Conservation (phyloP, 2,888 invertebrate genomes). For the Watsonalla cultraria region DNA sequence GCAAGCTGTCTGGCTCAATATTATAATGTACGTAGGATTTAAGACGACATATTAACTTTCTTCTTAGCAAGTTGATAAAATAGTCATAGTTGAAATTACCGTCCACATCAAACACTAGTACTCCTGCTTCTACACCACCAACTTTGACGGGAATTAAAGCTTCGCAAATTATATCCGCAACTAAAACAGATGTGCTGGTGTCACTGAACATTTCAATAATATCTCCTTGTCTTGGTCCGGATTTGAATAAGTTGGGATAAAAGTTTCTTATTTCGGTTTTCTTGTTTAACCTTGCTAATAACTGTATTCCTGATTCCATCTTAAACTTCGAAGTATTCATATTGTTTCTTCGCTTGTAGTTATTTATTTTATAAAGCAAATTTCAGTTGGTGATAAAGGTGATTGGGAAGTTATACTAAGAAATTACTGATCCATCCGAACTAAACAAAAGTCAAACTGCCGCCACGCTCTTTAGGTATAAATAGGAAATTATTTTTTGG, state of each 20-base stretch:
- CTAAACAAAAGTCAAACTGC: too few species aligned
- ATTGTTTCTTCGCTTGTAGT: neutral
- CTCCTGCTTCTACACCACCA: constrained; percentile 44
- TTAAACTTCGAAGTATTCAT: constrained; percentile 31
- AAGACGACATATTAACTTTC: constrained; percentile 17
- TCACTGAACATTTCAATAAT: constrained; percentile 56
- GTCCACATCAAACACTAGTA: constrained; percentile 62
- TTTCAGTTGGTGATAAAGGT: too few species aligned
- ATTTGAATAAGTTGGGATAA: constrained; percentile 65
- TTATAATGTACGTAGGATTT: constrained; percentile 2
- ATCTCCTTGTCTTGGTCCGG: constrained; percentile 46
- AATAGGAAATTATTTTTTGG: too few species aligned
- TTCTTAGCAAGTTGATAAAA: constrained; percentile 30
- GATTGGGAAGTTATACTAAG: too few species aligned
- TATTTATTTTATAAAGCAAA: too few species aligned
- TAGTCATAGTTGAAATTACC: constrained; percentile 52
- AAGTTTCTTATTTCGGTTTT: constrained; percentile 61
- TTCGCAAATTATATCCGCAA: constrained; percentile 55
- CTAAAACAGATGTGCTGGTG: constrained; percentile 32
- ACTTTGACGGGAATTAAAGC: constrained; percentile 38
- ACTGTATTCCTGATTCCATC: constrained; percentile 79
- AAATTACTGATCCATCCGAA: too few species aligned
- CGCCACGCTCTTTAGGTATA: too few species aligned
- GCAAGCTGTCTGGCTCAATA: constrained; percentile 17
- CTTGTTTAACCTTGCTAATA: constrained; percentile 70